Percentiles rank a stretch among this genome's conserved stretches.
These are phyloP conservation scores for Pangasianodon gigas DNA, from an alignment of 2,113 vertebrate genomes.

Conservation along the genomic window DNA sequence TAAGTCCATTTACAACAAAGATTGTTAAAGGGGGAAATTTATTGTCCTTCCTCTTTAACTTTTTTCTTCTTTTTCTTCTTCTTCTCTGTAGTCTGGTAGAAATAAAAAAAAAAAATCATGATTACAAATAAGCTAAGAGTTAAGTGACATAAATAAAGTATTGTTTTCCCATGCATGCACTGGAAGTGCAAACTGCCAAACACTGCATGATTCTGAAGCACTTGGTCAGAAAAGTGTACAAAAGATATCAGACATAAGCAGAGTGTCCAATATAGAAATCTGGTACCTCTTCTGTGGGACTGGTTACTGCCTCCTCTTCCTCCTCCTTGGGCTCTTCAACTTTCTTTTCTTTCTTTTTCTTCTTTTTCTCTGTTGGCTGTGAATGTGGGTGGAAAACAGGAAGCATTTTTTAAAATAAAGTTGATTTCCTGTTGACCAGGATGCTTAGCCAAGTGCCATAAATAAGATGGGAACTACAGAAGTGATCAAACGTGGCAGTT, in stretches of 20 bases:
- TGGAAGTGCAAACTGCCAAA: neutral
- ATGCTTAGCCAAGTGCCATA: neutral
- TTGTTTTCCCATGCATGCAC: neutral
- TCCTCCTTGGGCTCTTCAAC: slow-evolving; percentile 52
- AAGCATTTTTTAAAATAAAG: neutral
- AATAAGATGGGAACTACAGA: neutral
- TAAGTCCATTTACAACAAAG: slow-evolving; percentile 39
- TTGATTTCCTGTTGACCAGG: neutral
- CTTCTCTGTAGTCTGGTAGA: slow-evolving; percentile 87
- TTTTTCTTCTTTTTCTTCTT: slow-evolving; percentile 74
- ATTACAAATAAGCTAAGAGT: neutral
- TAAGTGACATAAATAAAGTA: neutral
- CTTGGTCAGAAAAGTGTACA: neutral
- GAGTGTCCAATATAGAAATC: neutral
- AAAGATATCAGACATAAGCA: neutral
- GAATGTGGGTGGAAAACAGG: neutral
- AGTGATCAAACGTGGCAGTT: neutral
- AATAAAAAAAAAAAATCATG: slow-evolving; percentile 34
- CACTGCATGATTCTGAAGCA: neutral
- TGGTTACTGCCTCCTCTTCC: neutral
- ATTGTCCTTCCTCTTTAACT: slow-evolving; percentile 66
- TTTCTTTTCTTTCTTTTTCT: slow-evolving; percentile 70
- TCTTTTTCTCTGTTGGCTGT: slow-evolving; percentile 79
- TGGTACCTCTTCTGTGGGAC: slow-evolving; percentile 61
- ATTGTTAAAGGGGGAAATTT: slow-evolving; percentile 43